Base-by-base conservation (phyloP, 2,797 vertebrate genomes). In the Bufotes viridis region DNA sequence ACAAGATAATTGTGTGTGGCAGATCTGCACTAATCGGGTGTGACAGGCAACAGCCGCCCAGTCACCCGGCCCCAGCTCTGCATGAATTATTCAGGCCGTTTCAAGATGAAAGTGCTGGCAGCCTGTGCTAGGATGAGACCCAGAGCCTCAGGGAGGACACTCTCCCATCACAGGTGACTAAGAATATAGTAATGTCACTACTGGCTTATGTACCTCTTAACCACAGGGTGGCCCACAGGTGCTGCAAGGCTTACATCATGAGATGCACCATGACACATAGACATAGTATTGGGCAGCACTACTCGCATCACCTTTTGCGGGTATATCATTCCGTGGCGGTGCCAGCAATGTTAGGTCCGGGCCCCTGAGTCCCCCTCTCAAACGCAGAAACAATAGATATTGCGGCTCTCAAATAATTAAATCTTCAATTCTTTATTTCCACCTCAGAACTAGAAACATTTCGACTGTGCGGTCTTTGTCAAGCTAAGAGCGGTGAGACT, bases 61-160 rank as follows among this genome's bases (percentile, higher is more conserved):
- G 26, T 78, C 76, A 60, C 75, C 10, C 34, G 58, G 57, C 69
- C 57, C 0, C 57, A 75, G 22, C 34, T 42, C 51, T 2, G 87
- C 63, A 86, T 79, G 58, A 78, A 82, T 87, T 82, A 84, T 88
- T 88, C 87, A 88, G 72, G 70, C 81, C 2, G 6, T 65, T 69
- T 42, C 49, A 57, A 67, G 75, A 79, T 4, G 18, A 22, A 51
- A 11, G 42, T 75, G 69, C 69, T 17, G 14, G 26, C 12, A 57
- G 78, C 55, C 24, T 53, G 49, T n/a, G 42, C 18, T 74, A 78
- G 60, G 72, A 70, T 26, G 20, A 60, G 29, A 58, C 9, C 53
- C 8, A 26, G 72, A 7, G 34, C 34, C 18, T 51, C 72, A 1
- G 29, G 29, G 67, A 70, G 14, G 26, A 29, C 26, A 26, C 29